These are phyloP conservation scores for Erpetoichthys calabaricus DNA, from an alignment of 2,797 vertebrate species.

Conservation along the genomic window DNA sequence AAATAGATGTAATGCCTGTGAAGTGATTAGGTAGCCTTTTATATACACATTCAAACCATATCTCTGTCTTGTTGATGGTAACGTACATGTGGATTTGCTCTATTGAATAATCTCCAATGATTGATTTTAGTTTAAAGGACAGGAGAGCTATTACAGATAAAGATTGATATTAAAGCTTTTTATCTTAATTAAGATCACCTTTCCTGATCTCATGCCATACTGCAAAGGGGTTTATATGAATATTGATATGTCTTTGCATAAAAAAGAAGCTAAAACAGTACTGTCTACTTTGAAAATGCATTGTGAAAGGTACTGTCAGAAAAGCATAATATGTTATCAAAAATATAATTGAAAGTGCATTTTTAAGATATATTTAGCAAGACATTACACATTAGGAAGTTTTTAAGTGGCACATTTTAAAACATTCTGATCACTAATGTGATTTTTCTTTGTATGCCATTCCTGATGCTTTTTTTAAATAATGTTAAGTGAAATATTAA, in stretches of 20 bases:
- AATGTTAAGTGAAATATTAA: no score
- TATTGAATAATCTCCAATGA: background rate
- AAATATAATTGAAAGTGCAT: no score
- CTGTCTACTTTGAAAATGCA: no score
- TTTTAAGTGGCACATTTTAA: no score
- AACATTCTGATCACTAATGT: no score
- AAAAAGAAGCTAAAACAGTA: background rate
- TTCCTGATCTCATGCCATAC: background rate
- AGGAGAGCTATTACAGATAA: background rate
- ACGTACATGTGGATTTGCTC: background rate
- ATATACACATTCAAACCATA: background rate
- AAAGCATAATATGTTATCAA: no score
- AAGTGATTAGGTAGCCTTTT: background rate
- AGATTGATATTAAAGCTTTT: background rate
- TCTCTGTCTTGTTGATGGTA: background rate
- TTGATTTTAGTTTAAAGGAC: conserved; percentile 2
- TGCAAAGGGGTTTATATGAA: background rate
- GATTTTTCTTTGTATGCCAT: no score
- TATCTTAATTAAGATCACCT: background rate
- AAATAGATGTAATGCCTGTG: conserved; percentile 2
- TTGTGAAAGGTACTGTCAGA: no score
- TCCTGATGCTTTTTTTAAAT: no score
- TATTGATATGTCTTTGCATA: background rate
- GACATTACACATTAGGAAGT: no score
- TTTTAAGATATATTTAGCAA: no score